Base-by-base conservation (phyloP, 2,888 invertebrate genomes). In the Drosophila lacicola region DNA sequence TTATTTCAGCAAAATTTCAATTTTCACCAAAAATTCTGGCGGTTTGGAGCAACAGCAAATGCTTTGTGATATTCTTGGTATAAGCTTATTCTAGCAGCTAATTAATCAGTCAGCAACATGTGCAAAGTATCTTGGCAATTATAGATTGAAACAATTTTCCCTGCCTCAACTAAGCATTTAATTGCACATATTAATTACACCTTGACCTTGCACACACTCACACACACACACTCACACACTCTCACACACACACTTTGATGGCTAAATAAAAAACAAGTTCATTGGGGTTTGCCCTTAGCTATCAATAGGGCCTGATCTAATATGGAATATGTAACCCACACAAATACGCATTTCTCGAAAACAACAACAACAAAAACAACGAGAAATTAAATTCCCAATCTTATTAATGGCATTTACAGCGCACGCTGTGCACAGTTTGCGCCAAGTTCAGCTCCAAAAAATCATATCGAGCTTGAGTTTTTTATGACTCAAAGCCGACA, bases 221-320 rank as follows among this genome's bases (percentile, higher is more conserved):
- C 19, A 42, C 47, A 19, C 39, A 42, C 50, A 9, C 9, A 46
- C 11, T 41, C 10, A 51, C 11, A 13, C 33, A 29, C n/a, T 3
- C 39, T 10, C 9, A 46, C 11, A 47, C 10, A 51, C 11, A 13
- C 33, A 29, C n/a, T 3, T 9, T n/a, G 8, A n/a, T 41, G 41
- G 19, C 19, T 37, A 45, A 47, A 54, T 45, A 51, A 51, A 57
- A 79, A 78, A 74, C 78, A 79, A 80, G 78, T 79, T 79, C 70
- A 79, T 79, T 79, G 73, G 60, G 46, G 50, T 50, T 50, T 53
- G 45, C 46, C 44, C 57, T 44, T 37, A 61, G 61, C 54, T 68
- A 79, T 78, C 78, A 76, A 80, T 76, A 55, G 60, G 65, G 49
- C 65, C 70, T 63, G 73, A 79, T 80, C 80, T 79, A 76, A 79